Base-by-base conservation (phyloP, 1,140 invertebrate species). In the Teleopsis dalmanni region DNA sequence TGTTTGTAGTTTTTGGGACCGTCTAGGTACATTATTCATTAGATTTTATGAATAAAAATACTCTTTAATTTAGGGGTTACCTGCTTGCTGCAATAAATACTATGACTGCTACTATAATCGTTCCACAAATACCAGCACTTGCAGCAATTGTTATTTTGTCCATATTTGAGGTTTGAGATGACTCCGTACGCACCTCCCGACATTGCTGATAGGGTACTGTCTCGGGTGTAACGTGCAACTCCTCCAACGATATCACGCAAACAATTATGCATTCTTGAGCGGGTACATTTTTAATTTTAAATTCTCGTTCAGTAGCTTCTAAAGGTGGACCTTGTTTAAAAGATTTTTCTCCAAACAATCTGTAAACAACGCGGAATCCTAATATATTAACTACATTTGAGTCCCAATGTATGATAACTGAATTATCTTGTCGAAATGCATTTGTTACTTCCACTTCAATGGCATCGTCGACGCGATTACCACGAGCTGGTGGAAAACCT, bases 101-200 rank as follows among this genome's bases (percentile, higher is more conserved):
- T 44, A 93, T 82, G 9, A 88, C 84, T 2, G 88, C 90, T 23
- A 93, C 81, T 31, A 93, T 83, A 51, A 95, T 90, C 19, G 89
- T 91, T n/a, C 85, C 87, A 66, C 87, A 93, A 58, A 94, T 91
- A n/a, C 88, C 88, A 8, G 90, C 90, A 58, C 87, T 91, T 2
- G 90, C 90, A 10, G 85, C 90, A 57, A 95, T 95, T 19, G 91
- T 93, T 59, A 95, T 91, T 67, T 91, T 92, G 68, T 95, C 91
- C 84, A 94, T 90, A 71, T 91, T 88, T 11, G 85, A 88, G 22
- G 84, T 81, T 13, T 84, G 80, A 26, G 84, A 83, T 42, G 81
- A 80, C 23, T 88, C 87, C 1, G 87, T 91, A 27, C 88, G 80
- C 13, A 95, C 85, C 74, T 95, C 91, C 26, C 86, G 79, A 60